Evolutionary conservation across 2,888 invertebrate genomes (phyloP).

Genomic region (Drosophila planitibia): DNA sequence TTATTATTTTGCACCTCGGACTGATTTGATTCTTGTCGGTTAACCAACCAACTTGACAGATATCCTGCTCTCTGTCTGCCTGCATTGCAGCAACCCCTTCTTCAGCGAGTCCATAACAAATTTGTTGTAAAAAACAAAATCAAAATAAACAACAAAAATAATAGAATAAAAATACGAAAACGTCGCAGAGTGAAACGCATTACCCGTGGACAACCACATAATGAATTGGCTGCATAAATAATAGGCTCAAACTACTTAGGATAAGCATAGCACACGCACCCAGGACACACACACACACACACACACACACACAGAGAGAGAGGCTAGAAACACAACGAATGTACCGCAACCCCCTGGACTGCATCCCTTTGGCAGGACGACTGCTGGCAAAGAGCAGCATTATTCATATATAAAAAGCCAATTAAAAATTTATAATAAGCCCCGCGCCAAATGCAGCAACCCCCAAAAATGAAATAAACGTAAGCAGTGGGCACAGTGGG

Average conservation of each 20-base stretch:
- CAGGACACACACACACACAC: conserved; percentile 27
- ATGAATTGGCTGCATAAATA: conserved; percentile 77
- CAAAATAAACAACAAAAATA: conserved; percentile 12
- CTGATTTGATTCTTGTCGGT: conserved; percentile 51
- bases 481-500: conserved; percentile 49
- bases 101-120: conserved; percentile 35
- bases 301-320: neutral
- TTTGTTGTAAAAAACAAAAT: conserved; percentile 39
- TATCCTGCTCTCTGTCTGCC: conserved; percentile 4
- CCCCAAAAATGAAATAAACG: conserved; percentile 63
- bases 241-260: conserved; percentile 72
- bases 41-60: conserved; percentile 46
- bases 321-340: conserved; percentile 14
- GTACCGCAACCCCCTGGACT: conserved; percentile 55
- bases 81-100: conserved; percentile 41
- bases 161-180: conserved; percentile 40
- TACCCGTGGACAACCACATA: conserved; percentile 64
- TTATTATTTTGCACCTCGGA: conserved; percentile 60
- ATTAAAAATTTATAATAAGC: conserved; percentile 81
- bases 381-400: conserved; percentile 60
- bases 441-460: conserved; percentile 73
- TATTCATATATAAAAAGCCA: conserved; percentile 81
- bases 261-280: conserved; percentile 55
- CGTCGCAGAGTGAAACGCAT: conserved; percentile 26
- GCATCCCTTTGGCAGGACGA: conserved; percentile 53